Evolutionary conservation across 2,888 invertebrate genomes (phyloP).

Genomic region (Aporophyla lueneburgensis): DNA sequence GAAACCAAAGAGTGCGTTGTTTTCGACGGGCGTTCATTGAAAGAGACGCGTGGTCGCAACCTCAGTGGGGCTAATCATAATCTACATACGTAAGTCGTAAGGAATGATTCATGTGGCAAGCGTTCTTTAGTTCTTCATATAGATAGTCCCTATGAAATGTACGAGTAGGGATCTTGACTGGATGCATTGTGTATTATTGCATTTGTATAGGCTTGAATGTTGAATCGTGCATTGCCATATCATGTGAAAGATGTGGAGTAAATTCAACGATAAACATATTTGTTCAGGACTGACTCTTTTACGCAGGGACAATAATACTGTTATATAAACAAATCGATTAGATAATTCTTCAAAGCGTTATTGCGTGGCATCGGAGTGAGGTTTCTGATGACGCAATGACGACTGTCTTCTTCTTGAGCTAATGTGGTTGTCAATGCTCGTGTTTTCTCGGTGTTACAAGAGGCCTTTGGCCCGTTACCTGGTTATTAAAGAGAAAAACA

Average conservation of each 20-base stretch:
- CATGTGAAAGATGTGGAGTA: not conserved
- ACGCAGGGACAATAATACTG: not conserved
- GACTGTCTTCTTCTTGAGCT: not conserved
- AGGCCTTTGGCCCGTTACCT: no score
- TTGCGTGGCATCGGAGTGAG: not conserved
- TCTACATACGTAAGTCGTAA: slow-evolving; percentile 21
- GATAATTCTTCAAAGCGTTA: not conserved
- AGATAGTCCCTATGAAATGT: not conserved
- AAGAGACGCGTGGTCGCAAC: slow-evolving; percentile 36
- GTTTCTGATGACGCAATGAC: not conserved
- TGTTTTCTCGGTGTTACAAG: no score
- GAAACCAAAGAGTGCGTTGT: not conserved
- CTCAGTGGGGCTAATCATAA: slow-evolving; percentile 37
- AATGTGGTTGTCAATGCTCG: no score
- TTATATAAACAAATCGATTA: not conserved
- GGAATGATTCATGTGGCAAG: slow-evolving; percentile 44
- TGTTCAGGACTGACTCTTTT: not conserved
- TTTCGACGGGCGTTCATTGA: slow-evolving; percentile 16
- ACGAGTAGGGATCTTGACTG: slow-evolving; percentile 2
- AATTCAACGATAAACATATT: not conserved
- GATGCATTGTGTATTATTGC: slow-evolving; percentile 2
- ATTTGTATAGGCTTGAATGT: slow-evolving; percentile 9
- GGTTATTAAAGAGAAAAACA: no score
- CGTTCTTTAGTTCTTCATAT: slow-evolving; percentile 4
- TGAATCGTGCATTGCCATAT: not conserved